Percentiles rank a stretch among this genome's conserved stretches.
Evolutionary conservation across 2,797 vertebrate genomes (phyloP).

Genomic region (Danio choprae): DNA sequence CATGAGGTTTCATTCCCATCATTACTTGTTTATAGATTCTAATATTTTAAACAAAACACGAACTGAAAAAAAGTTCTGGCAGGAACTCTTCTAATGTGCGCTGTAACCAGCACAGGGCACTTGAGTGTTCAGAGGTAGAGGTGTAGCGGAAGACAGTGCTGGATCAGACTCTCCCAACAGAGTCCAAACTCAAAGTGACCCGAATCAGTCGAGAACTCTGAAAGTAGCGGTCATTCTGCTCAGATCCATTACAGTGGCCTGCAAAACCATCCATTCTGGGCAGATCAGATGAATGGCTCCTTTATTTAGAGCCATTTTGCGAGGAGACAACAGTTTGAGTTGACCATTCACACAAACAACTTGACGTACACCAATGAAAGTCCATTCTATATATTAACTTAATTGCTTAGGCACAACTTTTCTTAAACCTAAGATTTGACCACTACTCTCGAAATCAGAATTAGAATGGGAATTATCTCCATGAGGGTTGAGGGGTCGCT

Average conservation of each 20-base stretch:
- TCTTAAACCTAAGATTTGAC: no score
- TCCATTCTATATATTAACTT: background rate
- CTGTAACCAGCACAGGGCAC: constrained; percentile 77
- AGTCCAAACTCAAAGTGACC: constrained; percentile 25
- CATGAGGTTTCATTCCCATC: background rate
- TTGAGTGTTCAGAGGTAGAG: constrained; percentile 74
- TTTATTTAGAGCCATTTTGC: constrained; percentile 45
- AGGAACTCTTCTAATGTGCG: constrained; percentile 56
- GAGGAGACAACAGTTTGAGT: constrained; percentile 10
- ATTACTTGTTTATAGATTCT: constrained; percentile 16
- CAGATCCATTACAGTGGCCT: constrained; percentile 38
- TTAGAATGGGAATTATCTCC: constrained; percentile 72
- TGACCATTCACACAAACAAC: background rate
- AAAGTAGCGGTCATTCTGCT: constrained; percentile 27
- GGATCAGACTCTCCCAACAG: constrained; percentile 16
- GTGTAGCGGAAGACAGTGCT: constrained; percentile 52
- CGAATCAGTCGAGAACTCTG: constrained; percentile 41
- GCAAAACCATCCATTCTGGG: constrained; percentile 33
- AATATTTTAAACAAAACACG: background rate
- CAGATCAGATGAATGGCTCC: constrained; percentile 34
- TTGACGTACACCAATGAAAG: background rate
- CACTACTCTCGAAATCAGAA: no score
- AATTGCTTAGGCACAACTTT: background rate
- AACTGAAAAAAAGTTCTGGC: constrained; percentile 1
- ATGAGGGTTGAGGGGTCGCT: constrained; percentile 71